phyloP scores from a whole-genome alignment of 2,888 invertebrate species.

The Platycnemis pennipes region DNA sequence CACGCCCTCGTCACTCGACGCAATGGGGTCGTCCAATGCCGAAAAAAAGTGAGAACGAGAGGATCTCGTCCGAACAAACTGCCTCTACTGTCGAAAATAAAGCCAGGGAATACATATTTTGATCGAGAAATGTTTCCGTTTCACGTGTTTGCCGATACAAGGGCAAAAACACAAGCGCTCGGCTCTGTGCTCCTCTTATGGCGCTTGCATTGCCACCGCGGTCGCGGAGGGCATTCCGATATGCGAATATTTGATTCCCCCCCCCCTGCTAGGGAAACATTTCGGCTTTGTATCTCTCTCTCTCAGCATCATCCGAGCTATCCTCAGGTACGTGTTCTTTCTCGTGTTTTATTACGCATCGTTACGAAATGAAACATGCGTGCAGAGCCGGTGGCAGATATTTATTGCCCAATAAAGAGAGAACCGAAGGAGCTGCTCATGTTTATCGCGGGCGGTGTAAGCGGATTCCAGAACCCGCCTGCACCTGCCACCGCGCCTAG shows the following conservation, averaged over 20 bases:
- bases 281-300: not conserved
- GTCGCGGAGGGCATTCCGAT: not conserved
- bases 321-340: conserved; percentile 36
- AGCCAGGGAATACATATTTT: not conserved
- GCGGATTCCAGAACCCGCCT: not conserved
- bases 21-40: no score
- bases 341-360: conserved; percentile 28
- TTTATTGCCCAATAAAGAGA: conserved; percentile 35
- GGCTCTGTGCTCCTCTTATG: not conserved
- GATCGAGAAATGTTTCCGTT: not conserved
- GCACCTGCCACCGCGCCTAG: not conserved
- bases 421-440: conserved; percentile 33
- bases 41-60: no score
- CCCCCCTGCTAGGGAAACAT: not conserved
- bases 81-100: no score
- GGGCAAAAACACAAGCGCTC: not conserved
- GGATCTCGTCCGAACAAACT: no score
- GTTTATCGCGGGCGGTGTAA: conserved; percentile 8
- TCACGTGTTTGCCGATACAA: not conserved
- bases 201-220: not conserved
- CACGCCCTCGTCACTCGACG: no score
- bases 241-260: not conserved
- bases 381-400: conserved; percentile 9
- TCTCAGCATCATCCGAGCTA: not conserved
- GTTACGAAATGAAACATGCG: conserved; percentile 27